Base-by-base conservation (phyloP, 2,797 vertebrate genomes). In the Helostoma temminkii region DNA sequence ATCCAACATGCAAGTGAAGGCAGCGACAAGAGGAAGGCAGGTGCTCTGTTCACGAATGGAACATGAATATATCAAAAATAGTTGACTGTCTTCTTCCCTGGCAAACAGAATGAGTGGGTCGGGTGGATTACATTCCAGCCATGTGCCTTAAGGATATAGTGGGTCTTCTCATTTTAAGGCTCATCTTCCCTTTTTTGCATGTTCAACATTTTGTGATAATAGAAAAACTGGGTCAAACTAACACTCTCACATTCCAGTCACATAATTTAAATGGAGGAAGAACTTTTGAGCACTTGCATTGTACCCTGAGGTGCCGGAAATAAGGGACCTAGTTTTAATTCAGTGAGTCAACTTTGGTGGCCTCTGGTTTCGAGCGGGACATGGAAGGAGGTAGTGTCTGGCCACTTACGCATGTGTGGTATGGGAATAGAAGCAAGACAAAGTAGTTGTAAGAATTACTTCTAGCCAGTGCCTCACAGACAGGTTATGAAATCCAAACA, bases 131-230 rank as follows among this genome's bases (percentile, higher is more conserved):
- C 73, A 86, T 90, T 90, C 81, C 82, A 83, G 83, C 87, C 88
- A 85, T 77, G 59, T 80, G 84, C 90, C 89, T 81, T 28, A 36
- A 84, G 87, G 84, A 83, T 73, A 74, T 80, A 67, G 71, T 76
- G 64, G 85, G 70, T 74, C 79, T 83, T 86, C 88, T 88, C 79
- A 88, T 88, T 89, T 91, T 82, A 81, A 87, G 67, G 80, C 85
- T 89, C 88, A 89, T 88, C 78, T 85, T 89, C 66, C 68, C 81
- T 57, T 88, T 91, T 90, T 84, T 92, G 88, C 88, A 88, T 86
- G 87, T 92, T 91, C 76, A 83, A 85, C 88, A 88, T 89, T 92
- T 88, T 62, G 45, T 76, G 82, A 86, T 89, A 86, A 87, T 84
- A 68, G 80, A 77, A 64, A 89, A 91, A 92, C 72, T 91, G 79